Base-by-base conservation (phyloP, 1,140 invertebrate species). In the Medauroidea extradentata region DNA sequence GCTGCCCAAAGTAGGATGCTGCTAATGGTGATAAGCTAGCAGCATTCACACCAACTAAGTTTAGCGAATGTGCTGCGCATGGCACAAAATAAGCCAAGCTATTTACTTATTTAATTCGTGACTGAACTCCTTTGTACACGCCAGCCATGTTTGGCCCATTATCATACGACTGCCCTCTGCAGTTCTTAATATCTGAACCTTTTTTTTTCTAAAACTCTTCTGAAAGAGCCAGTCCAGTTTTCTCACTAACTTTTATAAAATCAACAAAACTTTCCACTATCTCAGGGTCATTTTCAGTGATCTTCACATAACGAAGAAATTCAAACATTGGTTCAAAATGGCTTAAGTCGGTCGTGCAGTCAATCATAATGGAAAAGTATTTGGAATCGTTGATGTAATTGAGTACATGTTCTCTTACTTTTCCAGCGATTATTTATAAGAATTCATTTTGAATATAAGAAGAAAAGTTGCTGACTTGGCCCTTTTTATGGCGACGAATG, bases 41-140 rank as follows among this genome's bases (percentile, higher is more conserved):
- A 29, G 60, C 63, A 60, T 56, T 46, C 18, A 19, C 54, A 43
- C 66, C 69, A 27, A 68, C 63, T 14, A 70, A 62, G 63, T 70
- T 71, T 39, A 69, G 39, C 11, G 63, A 70, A 64, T 71, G 68
- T 19, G 50, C 46, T 16, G 39, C 46, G 29, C 64, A 65, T 13
- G 56, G 57, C 2, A 46, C 18, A n/a, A 38, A 66, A 53, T 62
- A 51, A 11, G 63, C 58, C 23, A 11, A 5, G 42, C 44, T 29
- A 59, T 57, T 60, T 38, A 39, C 2, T 8, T 53, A 29, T 43
- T 57, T 54, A 7, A 67, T 53, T 2, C 25, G 23, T 4, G 38
- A n/a, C 57, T 65, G 58, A 14, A 65, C 39, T 14, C 64, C 62
- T 29, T 41, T 23, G 23, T 67, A 63, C 5, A 27, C 29, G 7